phyloP scores from a whole-genome alignment of 2,888 invertebrate genomes.

The Cephus spinipes region DNA sequence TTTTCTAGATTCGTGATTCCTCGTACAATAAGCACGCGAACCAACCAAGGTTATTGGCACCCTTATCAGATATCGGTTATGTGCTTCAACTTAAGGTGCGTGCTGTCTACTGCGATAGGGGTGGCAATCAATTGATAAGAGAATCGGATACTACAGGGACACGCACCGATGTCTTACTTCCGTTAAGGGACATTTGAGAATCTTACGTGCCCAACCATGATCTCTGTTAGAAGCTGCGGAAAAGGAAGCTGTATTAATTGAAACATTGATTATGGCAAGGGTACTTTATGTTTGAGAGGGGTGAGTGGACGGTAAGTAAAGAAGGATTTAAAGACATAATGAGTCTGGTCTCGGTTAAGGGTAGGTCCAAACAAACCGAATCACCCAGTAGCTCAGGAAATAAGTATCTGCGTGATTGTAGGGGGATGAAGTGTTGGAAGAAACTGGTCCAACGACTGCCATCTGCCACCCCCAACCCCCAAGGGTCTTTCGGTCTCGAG shows the following conservation, averaged over 20 bases:
- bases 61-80: conserved; percentile 54
- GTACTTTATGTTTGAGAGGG: background rate
- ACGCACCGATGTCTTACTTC: conserved; percentile 37
- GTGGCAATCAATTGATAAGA: conserved; percentile 60
- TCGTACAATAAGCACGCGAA: background rate
- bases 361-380: background rate
- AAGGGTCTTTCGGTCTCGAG: conserved; percentile 48
- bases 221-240: background rate
- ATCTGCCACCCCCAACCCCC: conserved; percentile 59
- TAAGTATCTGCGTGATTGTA: conserved; percentile 27
- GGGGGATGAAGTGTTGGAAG: conserved; percentile 41
- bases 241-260: background rate
- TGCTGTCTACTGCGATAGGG: conserved; percentile 50
- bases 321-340: background rate
- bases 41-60: conserved; percentile 35
- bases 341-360: conserved; percentile 9
- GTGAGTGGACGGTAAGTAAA: background rate
- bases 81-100: conserved; percentile 55
- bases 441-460: conserved; percentile 56
- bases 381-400: conserved; percentile 18
- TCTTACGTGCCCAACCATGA: background rate
- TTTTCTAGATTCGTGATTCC: background rate
- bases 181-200: background rate
- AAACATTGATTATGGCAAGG: background rate
- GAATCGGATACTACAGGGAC: conserved; percentile 58